A percentile compares a stretch with the other conserved stretches of the same genome.
Evolutionary conservation across 2,797 vertebrate genomes (phyloP).

Genomic region (Enteromius anoplus): DNA sequence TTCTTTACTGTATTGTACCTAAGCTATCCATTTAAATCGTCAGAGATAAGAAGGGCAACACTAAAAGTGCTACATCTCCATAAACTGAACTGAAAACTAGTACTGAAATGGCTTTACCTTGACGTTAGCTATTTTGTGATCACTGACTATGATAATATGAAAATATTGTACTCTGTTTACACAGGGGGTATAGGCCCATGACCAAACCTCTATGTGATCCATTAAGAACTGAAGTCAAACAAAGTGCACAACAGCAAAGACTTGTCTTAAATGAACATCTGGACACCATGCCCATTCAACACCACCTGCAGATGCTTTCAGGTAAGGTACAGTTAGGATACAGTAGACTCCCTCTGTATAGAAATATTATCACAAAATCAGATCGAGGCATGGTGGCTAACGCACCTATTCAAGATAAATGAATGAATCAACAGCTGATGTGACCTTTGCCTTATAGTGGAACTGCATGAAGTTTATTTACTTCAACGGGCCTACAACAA

Average conservation of each 20-base stretch:
- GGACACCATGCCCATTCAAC: neutral
- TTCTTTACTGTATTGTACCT: neutral
- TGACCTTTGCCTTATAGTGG: neutral
- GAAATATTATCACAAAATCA: constrained; percentile 18
- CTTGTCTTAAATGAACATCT: constrained; percentile 14
- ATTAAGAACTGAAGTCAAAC: neutral
- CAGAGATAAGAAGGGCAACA: neutral
- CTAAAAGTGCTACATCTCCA: too few species aligned
- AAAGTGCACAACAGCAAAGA: neutral
- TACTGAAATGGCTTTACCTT: neutral
- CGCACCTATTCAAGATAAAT: neutral
- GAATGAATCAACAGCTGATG: neutral
- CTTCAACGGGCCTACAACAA: neutral
- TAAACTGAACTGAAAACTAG: neutral
- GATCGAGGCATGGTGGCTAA: neutral
- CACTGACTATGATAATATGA: neutral
- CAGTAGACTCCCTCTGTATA: constrained; percentile 6
- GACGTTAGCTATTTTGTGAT: neutral
- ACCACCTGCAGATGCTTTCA: constrained; percentile 19
- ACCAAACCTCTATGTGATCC: neutral
- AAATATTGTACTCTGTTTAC: neutral
- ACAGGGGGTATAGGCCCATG: neutral
- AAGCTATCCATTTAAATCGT: neutral
- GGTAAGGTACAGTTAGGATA: constrained; percentile 12
- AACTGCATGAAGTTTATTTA: neutral